Base-by-base conservation (phyloP, 2,797 vertebrate genomes). In the Nannoperca obscura region DNA sequence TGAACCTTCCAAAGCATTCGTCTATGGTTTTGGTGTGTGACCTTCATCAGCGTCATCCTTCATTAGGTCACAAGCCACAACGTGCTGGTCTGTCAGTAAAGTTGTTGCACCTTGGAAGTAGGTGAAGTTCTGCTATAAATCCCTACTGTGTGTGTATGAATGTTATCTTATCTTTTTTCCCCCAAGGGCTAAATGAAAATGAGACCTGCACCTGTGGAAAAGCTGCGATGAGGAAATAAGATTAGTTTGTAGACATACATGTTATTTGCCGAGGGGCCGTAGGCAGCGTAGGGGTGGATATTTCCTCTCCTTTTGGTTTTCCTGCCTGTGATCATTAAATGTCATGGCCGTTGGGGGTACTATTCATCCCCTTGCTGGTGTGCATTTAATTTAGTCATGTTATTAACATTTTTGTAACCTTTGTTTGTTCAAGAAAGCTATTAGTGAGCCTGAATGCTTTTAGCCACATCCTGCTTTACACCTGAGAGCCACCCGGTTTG, bases 371-470 rank as follows among this genome's bases (percentile, higher is more conserved):
- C 70, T 66, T 4, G 0, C 75, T 77, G 67, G 76, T 77, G 32
- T 84, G 70, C 71, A 71, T 85, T 89, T 88, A 75, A 76, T 90
- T 91, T 74, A 83, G 81, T 82, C 76, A 19, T 20, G 54, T 57
- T 64, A 71, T 90, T 82, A 88, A 86, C 80, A 80, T 83, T 84
- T 87, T 58, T 78, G 53, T 83, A 85, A 88, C 83, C 83, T 85
- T 76, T 91, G 86, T 91, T 89, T 85, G 84, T 71, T 80, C 42
- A 80, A 52, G 76, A 80, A 84, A 82, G 75, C 72, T 71, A 76
- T 77, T 82, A 84, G 70, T 3, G 59, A 71, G 53, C 9, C 24
- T 7, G 47, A 76, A 30, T 38, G 70, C 65, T 76, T 76, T 70
- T 34, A 55, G 68, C 49, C 32, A 60, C 57, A 79, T 78, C 47